A percentile compares a stretch with the other conserved stretches of the same genome.
Evolutionary conservation across 2,888 invertebrate genomes (phyloP).

Genomic region (Melanchra persicariae): DNA sequence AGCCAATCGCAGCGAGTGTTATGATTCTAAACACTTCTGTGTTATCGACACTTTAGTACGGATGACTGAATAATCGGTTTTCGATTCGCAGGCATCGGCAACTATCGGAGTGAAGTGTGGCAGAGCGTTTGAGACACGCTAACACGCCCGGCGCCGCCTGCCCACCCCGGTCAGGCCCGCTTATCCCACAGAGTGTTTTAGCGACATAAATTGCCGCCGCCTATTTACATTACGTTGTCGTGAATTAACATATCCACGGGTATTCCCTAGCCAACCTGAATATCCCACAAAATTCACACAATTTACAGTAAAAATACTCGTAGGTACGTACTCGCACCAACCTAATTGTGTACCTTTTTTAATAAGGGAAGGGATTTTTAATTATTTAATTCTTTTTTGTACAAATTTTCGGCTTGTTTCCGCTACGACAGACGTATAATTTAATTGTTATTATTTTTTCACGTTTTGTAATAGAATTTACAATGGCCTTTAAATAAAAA

Average conservation of each 20-base stretch:
- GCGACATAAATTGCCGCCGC: constrained; percentile 86
- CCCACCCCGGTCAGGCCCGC: constrained; percentile 66
- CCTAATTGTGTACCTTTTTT: constrained; percentile 72
- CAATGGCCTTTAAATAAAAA: constrained; percentile 41
- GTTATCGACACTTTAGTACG: constrained; percentile 64
- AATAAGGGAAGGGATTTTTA: constrained; percentile 67
- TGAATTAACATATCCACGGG: constrained; percentile 87
- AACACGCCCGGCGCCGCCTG: constrained; percentile 26
- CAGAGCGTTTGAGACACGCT: constrained; percentile 10
- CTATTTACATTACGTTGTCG: constrained; percentile 86
- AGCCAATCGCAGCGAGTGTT: constrained; percentile 25
- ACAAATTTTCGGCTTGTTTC: constrained; percentile 58
- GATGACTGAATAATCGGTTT: constrained; percentile 78
- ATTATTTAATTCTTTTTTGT: constrained; percentile 68
- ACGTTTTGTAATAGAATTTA: constrained; percentile 52
- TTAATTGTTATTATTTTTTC: constrained; percentile 55
- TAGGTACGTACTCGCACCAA: constrained; percentile 36
- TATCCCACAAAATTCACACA: constrained; percentile 73
- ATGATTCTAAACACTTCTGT: constrained; percentile 44
- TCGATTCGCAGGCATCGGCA: constrained; percentile 71
- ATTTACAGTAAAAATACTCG: constrained; percentile 60
- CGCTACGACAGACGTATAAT: constrained; percentile 56
- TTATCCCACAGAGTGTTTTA: constrained; percentile 83
- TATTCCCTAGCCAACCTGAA: constrained; percentile 85
- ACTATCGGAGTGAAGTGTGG: constrained; percentile 63